Evolutionary conservation across 2,888 invertebrate species (phyloP).

Genomic region (Trisateles emortualis): DNA sequence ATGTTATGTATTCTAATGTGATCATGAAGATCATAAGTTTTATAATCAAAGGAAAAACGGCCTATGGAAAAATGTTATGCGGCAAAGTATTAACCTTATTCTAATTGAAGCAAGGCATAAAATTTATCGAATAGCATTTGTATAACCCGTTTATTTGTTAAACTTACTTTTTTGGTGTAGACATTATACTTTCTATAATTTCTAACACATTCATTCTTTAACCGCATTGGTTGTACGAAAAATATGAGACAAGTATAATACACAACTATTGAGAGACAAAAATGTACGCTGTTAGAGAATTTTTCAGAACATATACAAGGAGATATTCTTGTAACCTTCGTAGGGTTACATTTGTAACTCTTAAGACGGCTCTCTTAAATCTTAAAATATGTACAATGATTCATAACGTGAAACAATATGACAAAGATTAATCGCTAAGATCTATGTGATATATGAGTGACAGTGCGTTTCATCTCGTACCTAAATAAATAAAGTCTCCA

Average conservation of each 20-base stretch:
- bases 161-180: too few species aligned
- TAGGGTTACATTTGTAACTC: conserved; percentile 11
- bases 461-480: conserved; percentile 1
- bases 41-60: too few species aligned
- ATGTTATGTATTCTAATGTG: neutral
- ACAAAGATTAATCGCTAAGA: conserved; percentile 16
- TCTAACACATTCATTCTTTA: too few species aligned
- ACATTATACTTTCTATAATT: too few species aligned
- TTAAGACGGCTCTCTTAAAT: conserved; percentile 7
- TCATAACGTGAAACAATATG: conserved; percentile 9
- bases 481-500: conserved; percentile 1
- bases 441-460: neutral
- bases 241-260: neutral
- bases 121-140: too few species aligned
- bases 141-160: too few species aligned
- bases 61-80: too few species aligned
- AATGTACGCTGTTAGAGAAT: conserved; percentile 10
- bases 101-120: too few species aligned
- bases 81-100: too few species aligned
- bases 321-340: neutral
- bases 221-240: too few species aligned
- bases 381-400: conserved; percentile 16
- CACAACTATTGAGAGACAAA: conserved; percentile 3
- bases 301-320: conserved; percentile 4
- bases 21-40: neutral